phyloP scores from a whole-genome alignment of 92 coral and sea anemone species.

The Micromussa lordhowensis region DNA sequence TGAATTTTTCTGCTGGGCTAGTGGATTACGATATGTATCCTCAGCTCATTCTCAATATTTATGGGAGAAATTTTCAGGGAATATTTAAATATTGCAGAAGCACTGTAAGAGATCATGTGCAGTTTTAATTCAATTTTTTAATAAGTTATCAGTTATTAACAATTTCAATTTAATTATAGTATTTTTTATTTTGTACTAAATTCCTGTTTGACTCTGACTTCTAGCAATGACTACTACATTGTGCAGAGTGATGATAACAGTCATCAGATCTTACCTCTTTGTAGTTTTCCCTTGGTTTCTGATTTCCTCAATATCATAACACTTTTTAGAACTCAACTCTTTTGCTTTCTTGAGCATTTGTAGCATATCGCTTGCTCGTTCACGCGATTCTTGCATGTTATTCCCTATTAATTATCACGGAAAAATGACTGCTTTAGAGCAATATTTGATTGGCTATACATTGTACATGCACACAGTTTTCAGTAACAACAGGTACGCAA shows the following conservation, averaged over 20 bases:
- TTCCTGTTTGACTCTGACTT: too few relatives aligned
- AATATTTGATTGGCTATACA: not conserved
- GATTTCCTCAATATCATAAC: constrained; percentile 76
- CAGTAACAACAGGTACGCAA: not conserved
- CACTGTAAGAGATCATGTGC: too few relatives aligned
- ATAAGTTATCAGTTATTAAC: too few relatives aligned
- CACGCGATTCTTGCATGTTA: constrained; percentile 82
- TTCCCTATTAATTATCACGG: constrained; percentile 28
- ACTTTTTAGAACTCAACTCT: constrained; percentile 83
- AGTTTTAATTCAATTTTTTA: too few relatives aligned
- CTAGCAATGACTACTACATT: not conserved
- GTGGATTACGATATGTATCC: too few relatives aligned
- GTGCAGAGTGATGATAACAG: too few relatives aligned
- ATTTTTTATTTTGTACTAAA: too few relatives aligned
- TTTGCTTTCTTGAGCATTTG: constrained; percentile 86
- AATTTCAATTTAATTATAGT: too few relatives aligned
- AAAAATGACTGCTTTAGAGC: not conserved
- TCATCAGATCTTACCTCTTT: constrained; percentile 40
- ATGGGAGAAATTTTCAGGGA: too few relatives aligned
- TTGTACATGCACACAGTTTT: not conserved
- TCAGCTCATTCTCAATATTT: too few relatives aligned
- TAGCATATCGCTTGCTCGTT: constrained; percentile 76
- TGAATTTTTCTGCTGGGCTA: too few relatives aligned
- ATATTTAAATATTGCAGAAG: too few relatives aligned
- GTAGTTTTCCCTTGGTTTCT: constrained; percentile 64